Evolutionary conservation across 2,888 invertebrate genomes (phyloP).

Genomic region (Scaptomyza polygonia): DNA sequence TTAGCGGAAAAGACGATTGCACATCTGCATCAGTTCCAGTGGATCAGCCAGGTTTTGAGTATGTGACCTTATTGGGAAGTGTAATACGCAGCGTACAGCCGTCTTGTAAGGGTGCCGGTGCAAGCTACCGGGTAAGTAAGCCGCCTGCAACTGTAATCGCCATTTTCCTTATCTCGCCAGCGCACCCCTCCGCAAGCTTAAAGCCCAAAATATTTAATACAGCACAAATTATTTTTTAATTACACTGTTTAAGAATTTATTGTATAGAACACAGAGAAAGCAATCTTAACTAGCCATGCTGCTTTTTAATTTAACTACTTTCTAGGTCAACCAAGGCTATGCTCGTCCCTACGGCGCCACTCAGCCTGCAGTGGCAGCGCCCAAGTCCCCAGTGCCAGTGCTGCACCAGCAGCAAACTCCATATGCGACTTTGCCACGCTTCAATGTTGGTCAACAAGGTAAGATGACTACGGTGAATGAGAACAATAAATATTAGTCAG

Average conservation of each 20-base stretch:
- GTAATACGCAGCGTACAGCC: slow-evolving; percentile 84
- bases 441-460: slow-evolving; percentile 84
- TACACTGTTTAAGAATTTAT: neutral
- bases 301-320: slow-evolving; percentile 3
- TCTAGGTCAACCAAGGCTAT: slow-evolving; percentile 82
- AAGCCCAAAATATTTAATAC: neutral
- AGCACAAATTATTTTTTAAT: slow-evolving; percentile 12
- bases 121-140: slow-evolving; percentile 82
- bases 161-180: neutral
- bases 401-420: slow-evolving; percentile 70
- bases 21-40: slow-evolving; percentile 17
- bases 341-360: slow-evolving; percentile 83
- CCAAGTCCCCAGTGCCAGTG: slow-evolving; percentile 82
- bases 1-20: slow-evolving; percentile 35
- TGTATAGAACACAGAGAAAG: neutral
- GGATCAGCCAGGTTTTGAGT: slow-evolving; percentile 81
- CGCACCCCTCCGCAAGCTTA: neutral
- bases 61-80: slow-evolving; percentile 84
- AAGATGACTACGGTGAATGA: slow-evolving; percentile 79
- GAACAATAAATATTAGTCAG: slow-evolving; percentile 72
- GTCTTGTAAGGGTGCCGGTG: slow-evolving; percentile 83
- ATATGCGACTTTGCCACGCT: slow-evolving; percentile 83
- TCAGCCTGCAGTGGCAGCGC: slow-evolving; percentile 73
- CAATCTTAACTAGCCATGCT: neutral
- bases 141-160: neutral